Percentiles rank a stretch among this genome's conserved stretches.
Evolutionary conservation across 2,797 vertebrate species (phyloP).

Genomic region (Dermochelys coriacea): DNA sequence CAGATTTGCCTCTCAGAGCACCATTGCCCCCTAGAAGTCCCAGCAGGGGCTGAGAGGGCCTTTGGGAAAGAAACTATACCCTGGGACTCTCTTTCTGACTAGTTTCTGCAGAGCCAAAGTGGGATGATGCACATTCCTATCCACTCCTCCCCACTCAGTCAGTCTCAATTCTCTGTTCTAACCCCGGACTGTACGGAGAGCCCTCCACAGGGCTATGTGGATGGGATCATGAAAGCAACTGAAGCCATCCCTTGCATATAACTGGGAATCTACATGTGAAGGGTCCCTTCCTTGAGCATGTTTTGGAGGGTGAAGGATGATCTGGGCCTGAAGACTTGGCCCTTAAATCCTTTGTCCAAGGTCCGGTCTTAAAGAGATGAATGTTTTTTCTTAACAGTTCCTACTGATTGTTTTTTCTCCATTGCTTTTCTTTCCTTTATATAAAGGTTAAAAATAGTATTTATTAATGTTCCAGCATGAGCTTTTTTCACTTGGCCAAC

Average conservation of each 20-base stretch:
- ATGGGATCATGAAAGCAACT: neutral
- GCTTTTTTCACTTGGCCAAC: constrained; percentile 8
- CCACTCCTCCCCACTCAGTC: neutral
- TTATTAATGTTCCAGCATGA: neutral
- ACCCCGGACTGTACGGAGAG: neutral
- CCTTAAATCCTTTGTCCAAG: neutral
- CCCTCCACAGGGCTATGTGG: neutral
- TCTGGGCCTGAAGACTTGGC: neutral
- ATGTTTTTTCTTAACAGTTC: neutral
- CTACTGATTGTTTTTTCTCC: neutral
- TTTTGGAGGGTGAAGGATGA: neutral
- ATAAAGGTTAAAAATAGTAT: neutral
- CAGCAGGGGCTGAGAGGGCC: neutral
- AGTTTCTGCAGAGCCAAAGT: neutral
- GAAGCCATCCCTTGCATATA: neutral
- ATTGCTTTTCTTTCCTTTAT: neutral
- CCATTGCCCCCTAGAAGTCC: too few relatives aligned
- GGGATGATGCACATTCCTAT: neutral
- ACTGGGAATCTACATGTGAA: neutral
- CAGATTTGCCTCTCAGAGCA: neutral
- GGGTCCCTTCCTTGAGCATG: neutral
- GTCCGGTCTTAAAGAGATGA: neutral
- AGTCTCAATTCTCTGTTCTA: neutral
- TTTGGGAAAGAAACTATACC: neutral
- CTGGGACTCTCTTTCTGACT: neutral